Conservation (phyloP, 2,797 vertebrate species). For the Pelobates cultripes region DNA sequence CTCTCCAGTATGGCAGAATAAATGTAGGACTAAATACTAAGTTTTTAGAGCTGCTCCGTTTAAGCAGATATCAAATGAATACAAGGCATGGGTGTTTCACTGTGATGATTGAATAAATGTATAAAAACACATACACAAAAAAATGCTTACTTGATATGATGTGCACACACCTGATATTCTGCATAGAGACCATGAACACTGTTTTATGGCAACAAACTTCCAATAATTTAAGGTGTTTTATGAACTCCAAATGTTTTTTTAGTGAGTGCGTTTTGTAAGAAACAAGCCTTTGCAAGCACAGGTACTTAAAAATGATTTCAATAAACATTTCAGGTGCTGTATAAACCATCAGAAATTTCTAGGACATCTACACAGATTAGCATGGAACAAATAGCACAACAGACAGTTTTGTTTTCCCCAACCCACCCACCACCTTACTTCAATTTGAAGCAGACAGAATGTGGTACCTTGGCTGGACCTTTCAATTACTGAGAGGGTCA, state of each 20-base stretch:
- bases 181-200: no score
- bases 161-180: not conserved
- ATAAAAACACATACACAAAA: no score
- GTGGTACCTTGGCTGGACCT: slow-evolving; percentile 53
- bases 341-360: slow-evolving; percentile 72
- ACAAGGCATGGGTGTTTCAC: no score
- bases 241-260: no score
- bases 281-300: not conserved
- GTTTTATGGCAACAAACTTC: no score
- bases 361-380: slow-evolving; percentile 71
- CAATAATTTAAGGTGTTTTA: no score
- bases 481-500: slow-evolving; percentile 9
- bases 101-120: no score
- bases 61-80: no score
- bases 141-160: not conserved
- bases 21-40: no score
- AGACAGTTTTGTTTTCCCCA: not conserved
- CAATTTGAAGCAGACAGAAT: slow-evolving; percentile 81
- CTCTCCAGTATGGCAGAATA: no score
- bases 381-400: slow-evolving; percentile 36
- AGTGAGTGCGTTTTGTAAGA: no score
- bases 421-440: slow-evolving; percentile 72
- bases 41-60: no score
- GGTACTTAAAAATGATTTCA: not conserved
- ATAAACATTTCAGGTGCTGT: slow-evolving; percentile 61